A percentile compares a stretch with the other conserved stretches of the same genome.
Conservation (phyloP, 2,888 invertebrate species). For the Caenorhabditis parvicauda region DNA sequence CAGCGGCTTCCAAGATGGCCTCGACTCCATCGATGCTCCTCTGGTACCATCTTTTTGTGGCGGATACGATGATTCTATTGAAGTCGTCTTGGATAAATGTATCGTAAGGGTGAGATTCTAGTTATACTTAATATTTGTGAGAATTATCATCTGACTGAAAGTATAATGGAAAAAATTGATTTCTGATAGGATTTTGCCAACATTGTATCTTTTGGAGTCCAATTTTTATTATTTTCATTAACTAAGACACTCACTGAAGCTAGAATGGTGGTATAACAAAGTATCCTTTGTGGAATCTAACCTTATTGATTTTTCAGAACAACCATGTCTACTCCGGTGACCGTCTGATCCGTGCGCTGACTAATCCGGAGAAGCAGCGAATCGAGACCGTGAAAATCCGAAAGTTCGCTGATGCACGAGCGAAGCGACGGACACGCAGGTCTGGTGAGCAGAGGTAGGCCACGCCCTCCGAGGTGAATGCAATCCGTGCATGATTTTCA, state of each 20-base stretch:
- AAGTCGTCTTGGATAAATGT: constrained; percentile 35
- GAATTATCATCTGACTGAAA: too few relatives aligned
- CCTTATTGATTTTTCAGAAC: constrained; percentile 23
- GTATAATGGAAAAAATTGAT: too few relatives aligned
- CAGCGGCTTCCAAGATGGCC: neutral
- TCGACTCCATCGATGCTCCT: constrained; percentile 25
- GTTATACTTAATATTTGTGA: too few relatives aligned
- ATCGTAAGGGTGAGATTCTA: constrained; percentile 30
- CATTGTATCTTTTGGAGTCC: too few relatives aligned
- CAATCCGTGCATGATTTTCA: too few relatives aligned
- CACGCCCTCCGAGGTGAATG: too few relatives aligned
- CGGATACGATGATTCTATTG: constrained; percentile 37
- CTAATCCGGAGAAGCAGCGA: constrained; percentile 35
- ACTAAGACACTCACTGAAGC: too few relatives aligned
- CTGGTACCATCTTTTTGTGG: constrained; percentile 37
- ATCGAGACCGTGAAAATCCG: constrained; percentile 27
- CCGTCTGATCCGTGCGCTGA: constrained; percentile 30
- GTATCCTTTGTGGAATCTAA: too few relatives aligned
- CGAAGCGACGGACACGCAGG: constrained; percentile 6
- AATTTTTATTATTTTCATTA: too few relatives aligned
- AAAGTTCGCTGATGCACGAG: constrained; percentile 18
- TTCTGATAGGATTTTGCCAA: too few relatives aligned
- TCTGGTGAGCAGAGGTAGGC: too few relatives aligned
- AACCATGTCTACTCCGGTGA: constrained; percentile 41
- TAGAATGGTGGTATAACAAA: too few relatives aligned